These are phyloP conservation scores for Pyrgilauda ruficollis DNA, from an alignment of 2,113 vertebrate genomes.

Conservation along the genomic window DNA sequence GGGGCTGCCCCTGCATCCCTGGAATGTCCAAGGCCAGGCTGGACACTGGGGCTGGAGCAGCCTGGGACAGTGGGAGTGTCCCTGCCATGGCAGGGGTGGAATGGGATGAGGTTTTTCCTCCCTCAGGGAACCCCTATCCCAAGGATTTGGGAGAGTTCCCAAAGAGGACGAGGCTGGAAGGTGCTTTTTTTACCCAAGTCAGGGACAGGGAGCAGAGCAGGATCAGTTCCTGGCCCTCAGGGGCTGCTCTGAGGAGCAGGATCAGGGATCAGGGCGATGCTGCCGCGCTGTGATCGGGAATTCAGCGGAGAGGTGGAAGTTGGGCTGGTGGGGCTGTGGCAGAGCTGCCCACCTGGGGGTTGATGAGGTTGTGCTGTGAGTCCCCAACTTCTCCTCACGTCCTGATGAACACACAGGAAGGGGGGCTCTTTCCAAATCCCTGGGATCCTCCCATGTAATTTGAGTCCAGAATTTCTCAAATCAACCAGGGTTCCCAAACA, in stretches of 20 bases:
- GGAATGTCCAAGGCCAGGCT: background rate
- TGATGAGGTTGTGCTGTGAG: constrained; percentile 26
- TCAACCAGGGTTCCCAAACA: background rate
- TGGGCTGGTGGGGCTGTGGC: constrained; percentile 26
- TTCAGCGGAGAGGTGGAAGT: constrained; percentile 47
- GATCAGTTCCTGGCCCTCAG: constrained; percentile 70
- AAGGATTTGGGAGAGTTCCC: background rate
- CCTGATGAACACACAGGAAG: background rate
- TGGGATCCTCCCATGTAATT: background rate
- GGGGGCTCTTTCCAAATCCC: background rate
- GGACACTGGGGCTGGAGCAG: background rate
- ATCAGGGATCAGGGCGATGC: constrained; percentile 48
- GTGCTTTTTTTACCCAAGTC: background rate
- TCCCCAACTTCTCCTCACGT: background rate
- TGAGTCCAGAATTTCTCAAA: background rate
- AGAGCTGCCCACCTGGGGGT: background rate
- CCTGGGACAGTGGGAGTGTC: background rate
- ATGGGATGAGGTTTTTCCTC: background rate
- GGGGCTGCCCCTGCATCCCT: background rate
- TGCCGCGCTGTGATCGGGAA: constrained; percentile 46
- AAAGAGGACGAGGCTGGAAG: constrained; percentile 3
- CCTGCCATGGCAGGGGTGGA: background rate
- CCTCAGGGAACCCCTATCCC: background rate
- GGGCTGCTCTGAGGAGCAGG: constrained; percentile 41
- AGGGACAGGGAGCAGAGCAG: background rate